Evolutionary conservation across 2,888 invertebrate genomes (phyloP).

Genomic region (Parapristionchus giblindavisi): DNA sequence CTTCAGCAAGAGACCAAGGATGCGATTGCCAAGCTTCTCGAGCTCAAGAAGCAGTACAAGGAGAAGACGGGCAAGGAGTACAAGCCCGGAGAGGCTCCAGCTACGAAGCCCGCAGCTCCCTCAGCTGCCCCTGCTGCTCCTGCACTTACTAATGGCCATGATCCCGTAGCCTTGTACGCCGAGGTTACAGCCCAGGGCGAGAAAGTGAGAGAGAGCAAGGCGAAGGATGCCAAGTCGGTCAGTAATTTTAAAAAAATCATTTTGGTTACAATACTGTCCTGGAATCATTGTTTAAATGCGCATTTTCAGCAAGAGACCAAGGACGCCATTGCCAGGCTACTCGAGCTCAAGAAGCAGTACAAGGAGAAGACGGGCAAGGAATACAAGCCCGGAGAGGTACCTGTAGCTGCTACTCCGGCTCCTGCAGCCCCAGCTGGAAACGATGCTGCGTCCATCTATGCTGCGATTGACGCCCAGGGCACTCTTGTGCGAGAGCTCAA

Average conservation of each 20-base stretch:
- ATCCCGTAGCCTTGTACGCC: not conserved
- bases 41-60: slow-evolving; percentile 83
- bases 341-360: slow-evolving; percentile 82
- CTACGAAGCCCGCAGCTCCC: not conserved
- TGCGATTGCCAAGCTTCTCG: slow-evolving; percentile 77
- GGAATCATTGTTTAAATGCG: too few relatives aligned
- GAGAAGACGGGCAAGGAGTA: slow-evolving; percentile 74
- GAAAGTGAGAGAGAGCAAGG: slow-evolving; percentile 78
- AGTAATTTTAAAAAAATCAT: slow-evolving; percentile 13
- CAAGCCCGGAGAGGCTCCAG: slow-evolving; percentile 42
- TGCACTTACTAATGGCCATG: not conserved
- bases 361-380: slow-evolving; percentile 77
- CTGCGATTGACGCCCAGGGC: slow-evolving; percentile 75
- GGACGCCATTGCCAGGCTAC: slow-evolving; percentile 75
- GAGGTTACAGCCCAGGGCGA: slow-evolving; percentile 75
- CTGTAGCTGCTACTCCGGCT: slow-evolving; percentile 39
- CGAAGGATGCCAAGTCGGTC: slow-evolving; percentile 72
- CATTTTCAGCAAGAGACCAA: slow-evolving; percentile 71
- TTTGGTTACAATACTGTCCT: too few relatives aligned
- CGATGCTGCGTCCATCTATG: not conserved
- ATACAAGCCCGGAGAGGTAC: slow-evolving; percentile 39
- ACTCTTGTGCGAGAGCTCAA: slow-evolving; percentile 75
- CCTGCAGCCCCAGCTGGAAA: slow-evolving; percentile 32
- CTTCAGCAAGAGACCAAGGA: slow-evolving; percentile 72
- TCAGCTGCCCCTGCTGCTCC: not conserved